These are phyloP conservation scores for Ophion costatus DNA, from an alignment of 2,888 invertebrate genomes.

Conservation along the genomic window DNA sequence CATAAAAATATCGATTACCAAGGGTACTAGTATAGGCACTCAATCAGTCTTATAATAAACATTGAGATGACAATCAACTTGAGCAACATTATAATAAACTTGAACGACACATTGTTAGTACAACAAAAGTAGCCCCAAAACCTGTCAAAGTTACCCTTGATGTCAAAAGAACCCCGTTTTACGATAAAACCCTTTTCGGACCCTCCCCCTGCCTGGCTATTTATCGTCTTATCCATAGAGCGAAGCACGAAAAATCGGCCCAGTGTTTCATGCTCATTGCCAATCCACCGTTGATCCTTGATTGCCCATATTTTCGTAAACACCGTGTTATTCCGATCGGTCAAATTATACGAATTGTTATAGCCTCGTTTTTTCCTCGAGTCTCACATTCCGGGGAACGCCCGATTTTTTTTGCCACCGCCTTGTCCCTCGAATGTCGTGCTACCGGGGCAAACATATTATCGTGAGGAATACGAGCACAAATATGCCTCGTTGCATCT, in stretches of 20 bases:
- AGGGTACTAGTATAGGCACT: too few relatives aligned
- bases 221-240: not conserved
- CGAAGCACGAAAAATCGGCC: not conserved
- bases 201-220: not conserved
- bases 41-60: too few relatives aligned
- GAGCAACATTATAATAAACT: too few relatives aligned
- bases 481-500: conserved; percentile 12
- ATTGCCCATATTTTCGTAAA: conserved; percentile 30
- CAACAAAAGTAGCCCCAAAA: too few relatives aligned
- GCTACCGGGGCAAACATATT: conserved; percentile 21
- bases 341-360: conserved; percentile 47
- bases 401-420: not conserved
- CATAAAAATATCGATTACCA: too few relatives aligned
- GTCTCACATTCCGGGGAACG: not conserved
- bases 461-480: conserved; percentile 32
- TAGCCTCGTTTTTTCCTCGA: conserved; percentile 19
- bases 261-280: conserved; percentile 18
- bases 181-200: not conserved
- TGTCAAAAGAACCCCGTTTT: too few relatives aligned
- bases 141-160: too few relatives aligned
- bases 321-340: conserved; percentile 39
- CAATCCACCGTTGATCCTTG: conserved; percentile 15
- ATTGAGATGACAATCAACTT: too few relatives aligned
- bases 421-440: conserved; percentile 2
- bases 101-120: too few relatives aligned